phyloP scores from a whole-genome alignment of 2,888 invertebrate species.

The Philopedon plagiatum region DNA sequence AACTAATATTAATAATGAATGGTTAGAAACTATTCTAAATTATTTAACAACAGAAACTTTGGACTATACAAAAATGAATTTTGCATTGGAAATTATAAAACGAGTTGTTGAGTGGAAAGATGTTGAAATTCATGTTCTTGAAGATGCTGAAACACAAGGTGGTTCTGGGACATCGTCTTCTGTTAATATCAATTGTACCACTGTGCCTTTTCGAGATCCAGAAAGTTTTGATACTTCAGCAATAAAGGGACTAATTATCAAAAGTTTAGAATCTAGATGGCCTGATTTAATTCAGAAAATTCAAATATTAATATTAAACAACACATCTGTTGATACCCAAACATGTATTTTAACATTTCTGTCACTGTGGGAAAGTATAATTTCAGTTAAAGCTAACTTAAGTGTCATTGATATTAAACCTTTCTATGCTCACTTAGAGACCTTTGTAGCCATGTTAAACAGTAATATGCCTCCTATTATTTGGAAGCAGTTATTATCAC shows the following conservation, averaged over 20 bases:
- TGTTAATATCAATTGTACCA: constrained; percentile 70
- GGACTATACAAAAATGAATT: constrained; percentile 82
- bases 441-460: constrained; percentile 80
- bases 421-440: constrained; percentile 87
- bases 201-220: constrained; percentile 80
- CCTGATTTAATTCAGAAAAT: constrained; percentile 83
- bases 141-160: constrained; percentile 72
- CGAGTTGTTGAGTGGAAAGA: constrained; percentile 93
- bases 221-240: constrained; percentile 89
- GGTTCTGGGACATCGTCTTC: constrained; percentile 57
- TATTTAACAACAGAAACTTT: constrained; percentile 79
- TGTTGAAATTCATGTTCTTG: constrained; percentile 83
- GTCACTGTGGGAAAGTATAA: constrained; percentile 90
- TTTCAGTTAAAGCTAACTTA: constrained; percentile 91
- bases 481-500: constrained; percentile 86
- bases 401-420: constrained; percentile 91
- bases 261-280: constrained; percentile 89
- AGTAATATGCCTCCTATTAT: constrained; percentile 84
- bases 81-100: constrained; percentile 87
- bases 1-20: constrained; percentile 84
- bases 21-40: constrained; percentile 84
- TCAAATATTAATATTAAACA: constrained; percentile 73
- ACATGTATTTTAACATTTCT: constrained; percentile 86
- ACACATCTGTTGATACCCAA: constrained; percentile 76
- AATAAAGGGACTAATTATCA: constrained; percentile 88